Evolutionary conservation across 2,797 vertebrate genomes (phyloP).

Genomic region (Xenops minutus): DNA sequence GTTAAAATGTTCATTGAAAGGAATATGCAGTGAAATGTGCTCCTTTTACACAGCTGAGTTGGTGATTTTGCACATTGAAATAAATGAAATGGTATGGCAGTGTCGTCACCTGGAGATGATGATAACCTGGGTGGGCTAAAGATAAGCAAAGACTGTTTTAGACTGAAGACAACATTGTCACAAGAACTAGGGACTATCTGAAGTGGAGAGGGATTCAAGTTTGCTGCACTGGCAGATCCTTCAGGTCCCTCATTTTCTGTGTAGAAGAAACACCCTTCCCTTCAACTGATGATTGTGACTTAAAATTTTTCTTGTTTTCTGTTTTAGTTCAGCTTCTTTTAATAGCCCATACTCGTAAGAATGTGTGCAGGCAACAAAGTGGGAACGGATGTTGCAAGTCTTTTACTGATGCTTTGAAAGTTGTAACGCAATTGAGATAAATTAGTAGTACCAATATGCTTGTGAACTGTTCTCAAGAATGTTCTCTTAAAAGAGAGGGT

Average conservation of each 20-base stretch:
- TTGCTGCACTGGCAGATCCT: neutral
- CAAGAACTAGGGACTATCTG: neutral
- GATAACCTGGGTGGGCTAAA: neutral
- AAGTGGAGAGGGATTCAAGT: neutral
- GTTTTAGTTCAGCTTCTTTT: neutral
- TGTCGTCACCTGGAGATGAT: neutral
- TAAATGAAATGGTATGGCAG: neutral
- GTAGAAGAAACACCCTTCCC: neutral
- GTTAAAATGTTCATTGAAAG: neutral
- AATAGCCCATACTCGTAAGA: neutral
- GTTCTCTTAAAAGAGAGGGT: neutral
- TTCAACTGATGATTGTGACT: neutral
- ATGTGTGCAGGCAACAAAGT: neutral
- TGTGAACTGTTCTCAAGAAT: slow-evolving; percentile 4
- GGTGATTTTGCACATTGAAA: neutral
- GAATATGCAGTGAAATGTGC: neutral
- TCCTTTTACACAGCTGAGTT: neutral
- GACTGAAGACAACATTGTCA: neutral
- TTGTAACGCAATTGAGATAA: neutral
- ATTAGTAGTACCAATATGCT: neutral
- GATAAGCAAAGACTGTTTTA: neutral
- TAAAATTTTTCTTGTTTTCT: neutral
- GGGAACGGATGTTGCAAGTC: neutral
- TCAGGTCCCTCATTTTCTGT: neutral
- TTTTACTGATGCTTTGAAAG: neutral